These are phyloP conservation scores for Drosophila acutilabella DNA, from an alignment of 2,888 invertebrate genomes.

Conservation along the genomic window DNA sequence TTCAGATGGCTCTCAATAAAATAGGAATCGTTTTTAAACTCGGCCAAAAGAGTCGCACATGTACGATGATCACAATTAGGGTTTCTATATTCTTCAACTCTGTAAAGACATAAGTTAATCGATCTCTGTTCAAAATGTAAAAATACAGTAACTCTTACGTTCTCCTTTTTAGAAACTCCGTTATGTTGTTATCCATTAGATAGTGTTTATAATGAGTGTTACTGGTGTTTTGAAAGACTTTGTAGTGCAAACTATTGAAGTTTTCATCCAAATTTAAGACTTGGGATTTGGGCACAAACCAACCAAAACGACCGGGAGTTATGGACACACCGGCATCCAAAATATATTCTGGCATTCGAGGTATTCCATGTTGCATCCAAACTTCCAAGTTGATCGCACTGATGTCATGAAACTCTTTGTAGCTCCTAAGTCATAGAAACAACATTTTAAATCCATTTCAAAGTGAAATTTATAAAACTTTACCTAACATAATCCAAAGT, in stretches of 20 bases:
- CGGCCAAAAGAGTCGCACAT: slow-evolving; percentile 86
- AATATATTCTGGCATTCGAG: slow-evolving; percentile 71
- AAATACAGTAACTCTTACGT: slow-evolving; percentile 50
- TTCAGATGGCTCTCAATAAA: slow-evolving; percentile 88
- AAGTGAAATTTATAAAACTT: not conserved
- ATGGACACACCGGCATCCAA: slow-evolving; percentile 86
- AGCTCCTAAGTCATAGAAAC: slow-evolving; percentile 21
- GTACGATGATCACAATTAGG: slow-evolving; percentile 45
- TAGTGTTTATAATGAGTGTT: slow-evolving; percentile 69
- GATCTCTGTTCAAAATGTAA: not conserved
- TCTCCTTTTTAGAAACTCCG: slow-evolving; percentile 18
- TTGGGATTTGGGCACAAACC: slow-evolving; percentile 87
- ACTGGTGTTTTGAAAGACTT: slow-evolving; percentile 65
- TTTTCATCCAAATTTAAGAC: slow-evolving; percentile 39
- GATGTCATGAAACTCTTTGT: slow-evolving; percentile 38
- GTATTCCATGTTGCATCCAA: slow-evolving; percentile 86
- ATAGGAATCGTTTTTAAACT: slow-evolving; percentile 85
- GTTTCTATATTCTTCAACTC: slow-evolving; percentile 52
- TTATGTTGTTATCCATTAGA: slow-evolving; percentile 61
- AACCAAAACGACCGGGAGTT: slow-evolving; percentile 87
- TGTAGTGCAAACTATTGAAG: slow-evolving; percentile 59
- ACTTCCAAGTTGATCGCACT: slow-evolving; percentile 89
- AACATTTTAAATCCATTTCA: not conserved
- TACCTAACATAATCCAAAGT: slow-evolving; percentile 69
- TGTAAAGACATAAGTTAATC: not conserved